Evolutionary conservation across 2,888 invertebrate genomes (phyloP).

Genomic region (Pterostichus niger): DNA sequence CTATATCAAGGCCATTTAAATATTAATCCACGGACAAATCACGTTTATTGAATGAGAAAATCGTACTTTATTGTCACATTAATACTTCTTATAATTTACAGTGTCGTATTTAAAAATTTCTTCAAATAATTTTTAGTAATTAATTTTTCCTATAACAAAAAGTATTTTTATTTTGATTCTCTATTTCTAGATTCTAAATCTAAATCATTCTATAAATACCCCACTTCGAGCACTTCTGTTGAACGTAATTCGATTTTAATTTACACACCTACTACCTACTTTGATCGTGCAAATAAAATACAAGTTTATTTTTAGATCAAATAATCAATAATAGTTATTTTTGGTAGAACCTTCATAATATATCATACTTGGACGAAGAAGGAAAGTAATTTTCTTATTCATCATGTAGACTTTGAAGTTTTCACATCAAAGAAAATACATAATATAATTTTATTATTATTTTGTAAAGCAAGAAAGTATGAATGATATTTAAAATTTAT

Average conservation of each 20-base stretch:
- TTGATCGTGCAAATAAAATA: neutral
- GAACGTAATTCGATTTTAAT: neutral
- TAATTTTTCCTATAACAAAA: no score
- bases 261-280: neutral
- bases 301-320: neutral
- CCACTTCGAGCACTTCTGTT: neutral
- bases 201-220: no score
- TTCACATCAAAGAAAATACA: no score
- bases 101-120: no score
- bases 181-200: no score
- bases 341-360: neutral
- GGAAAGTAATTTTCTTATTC: neutral
- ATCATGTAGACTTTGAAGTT: no score
- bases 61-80: neutral
- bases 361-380: neutral
- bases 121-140: no score
- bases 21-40: conserved; percentile 31
- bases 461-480: no score
- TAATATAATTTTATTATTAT: no score
- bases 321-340: conserved; percentile 14
- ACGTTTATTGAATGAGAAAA: conserved; percentile 17
- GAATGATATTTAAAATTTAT: neutral
- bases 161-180: no score
- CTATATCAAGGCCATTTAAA: conserved; percentile 30
- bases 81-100: neutral